These are phyloP conservation scores for Xylocopa sonorina DNA, from an alignment of 1,140 invertebrate species.

Conservation along the genomic window DNA sequence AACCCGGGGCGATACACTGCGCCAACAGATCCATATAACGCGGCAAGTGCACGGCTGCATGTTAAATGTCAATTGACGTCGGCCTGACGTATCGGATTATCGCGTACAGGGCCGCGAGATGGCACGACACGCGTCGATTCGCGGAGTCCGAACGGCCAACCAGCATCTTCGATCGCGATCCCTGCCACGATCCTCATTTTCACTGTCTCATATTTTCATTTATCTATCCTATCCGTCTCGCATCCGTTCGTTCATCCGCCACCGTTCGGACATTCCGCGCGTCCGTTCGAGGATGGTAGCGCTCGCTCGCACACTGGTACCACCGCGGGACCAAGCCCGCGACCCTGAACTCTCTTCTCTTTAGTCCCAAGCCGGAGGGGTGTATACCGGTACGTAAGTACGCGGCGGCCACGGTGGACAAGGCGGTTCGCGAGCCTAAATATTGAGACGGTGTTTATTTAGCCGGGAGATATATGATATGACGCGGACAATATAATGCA, in stretches of 20 bases:
- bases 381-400: constrained; percentile 41
- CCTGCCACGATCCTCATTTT: too few species aligned
- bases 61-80: constrained; percentile 79
- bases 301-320: not conserved
- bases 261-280: too few species aligned
- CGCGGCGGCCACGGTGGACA: constrained; percentile 38
- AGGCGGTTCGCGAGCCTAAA: constrained; percentile 77
- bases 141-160: constrained; percentile 17
- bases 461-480: constrained; percentile 82
- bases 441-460: constrained; percentile 82
- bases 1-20: constrained; percentile 79
- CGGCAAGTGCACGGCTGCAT: constrained; percentile 75
- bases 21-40: constrained; percentile 77
- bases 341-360: constrained; percentile 52
- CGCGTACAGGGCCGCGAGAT: constrained; percentile 63
- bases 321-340: constrained; percentile 1
- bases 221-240: not conserved
- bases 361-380: not conserved
- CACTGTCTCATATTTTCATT: too few species aligned
- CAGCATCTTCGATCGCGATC: constrained; percentile 29
- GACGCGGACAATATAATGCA: constrained; percentile 82
- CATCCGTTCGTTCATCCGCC: too few species aligned
- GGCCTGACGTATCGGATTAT: constrained; percentile 69
- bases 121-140: constrained; percentile 47
- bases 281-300: too few species aligned